These are phyloP conservation scores for Buathra laborator DNA, from an alignment of 2,888 invertebrate species.

Conservation along the genomic window DNA sequence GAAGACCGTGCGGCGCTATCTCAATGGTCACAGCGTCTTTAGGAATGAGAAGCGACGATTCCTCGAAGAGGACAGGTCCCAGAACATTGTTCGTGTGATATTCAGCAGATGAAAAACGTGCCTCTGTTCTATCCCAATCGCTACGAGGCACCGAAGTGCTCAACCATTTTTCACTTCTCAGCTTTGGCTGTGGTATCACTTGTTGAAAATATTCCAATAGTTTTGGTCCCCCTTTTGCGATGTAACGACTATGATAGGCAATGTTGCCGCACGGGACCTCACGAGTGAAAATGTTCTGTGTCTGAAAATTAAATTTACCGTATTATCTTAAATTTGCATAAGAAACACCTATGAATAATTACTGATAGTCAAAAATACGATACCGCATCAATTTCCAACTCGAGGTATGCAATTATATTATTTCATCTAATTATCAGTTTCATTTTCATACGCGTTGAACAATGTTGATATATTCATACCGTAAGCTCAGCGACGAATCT, in stretches of 20 bases:
- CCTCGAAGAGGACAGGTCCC: conserved; percentile 91
- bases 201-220: conserved; percentile 88
- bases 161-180: conserved; percentile 92
- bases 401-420: too few species aligned
- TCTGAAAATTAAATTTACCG: conserved; percentile 80
- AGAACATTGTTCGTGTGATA: conserved; percentile 95
- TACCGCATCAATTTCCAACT: too few species aligned
- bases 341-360: background rate
- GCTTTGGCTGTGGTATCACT: conserved; percentile 89
- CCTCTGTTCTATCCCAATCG: conserved; percentile 90
- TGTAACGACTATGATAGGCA: conserved; percentile 95
- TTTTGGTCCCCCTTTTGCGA: conserved; percentile 90
- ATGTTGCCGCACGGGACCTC: conserved; percentile 95
- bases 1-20: too few species aligned
- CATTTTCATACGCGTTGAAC: too few species aligned
- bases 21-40: too few species aligned
- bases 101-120: conserved; percentile 91
- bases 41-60: conserved; percentile 88
- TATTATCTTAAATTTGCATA: background rate
- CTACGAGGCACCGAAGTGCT: conserved; percentile 92
- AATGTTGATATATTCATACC: too few species aligned
- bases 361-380: too few species aligned
- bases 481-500: conserved; percentile 88
- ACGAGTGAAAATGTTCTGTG: conserved; percentile 92
- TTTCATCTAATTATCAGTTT: too few species aligned